These are phyloP conservation scores for Gymnogyps californianus DNA, from an alignment of 2,113 vertebrate genomes.

Conservation along the genomic window DNA sequence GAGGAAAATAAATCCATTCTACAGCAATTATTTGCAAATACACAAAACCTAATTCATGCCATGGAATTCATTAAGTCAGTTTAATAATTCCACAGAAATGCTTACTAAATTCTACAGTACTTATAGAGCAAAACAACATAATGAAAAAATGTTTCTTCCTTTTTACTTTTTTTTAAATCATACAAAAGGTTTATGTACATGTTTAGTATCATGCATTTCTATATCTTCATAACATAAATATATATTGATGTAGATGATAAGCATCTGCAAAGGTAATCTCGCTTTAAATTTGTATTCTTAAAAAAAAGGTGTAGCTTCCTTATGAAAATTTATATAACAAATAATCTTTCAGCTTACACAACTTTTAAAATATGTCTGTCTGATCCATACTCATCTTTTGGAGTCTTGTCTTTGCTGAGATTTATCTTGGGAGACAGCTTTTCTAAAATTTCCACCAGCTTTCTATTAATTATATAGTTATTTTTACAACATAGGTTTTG, in stretches of 20 bases:
- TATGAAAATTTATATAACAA: neutral
- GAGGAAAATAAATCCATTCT: neutral
- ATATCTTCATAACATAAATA: neutral
- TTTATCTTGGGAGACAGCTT: neutral
- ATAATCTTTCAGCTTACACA: neutral
- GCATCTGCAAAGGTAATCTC: neutral
- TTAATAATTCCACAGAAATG: neutral
- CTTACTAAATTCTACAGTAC: neutral
- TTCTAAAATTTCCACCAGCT: neutral
- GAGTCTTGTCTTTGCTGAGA: neutral
- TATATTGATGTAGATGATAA: neutral
- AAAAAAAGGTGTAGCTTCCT: neutral
- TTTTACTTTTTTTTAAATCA: neutral
- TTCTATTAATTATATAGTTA: neutral
- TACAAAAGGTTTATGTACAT: accelerated
- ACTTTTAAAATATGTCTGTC: neutral
- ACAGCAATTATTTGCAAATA: neutral
- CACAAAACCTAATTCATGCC: neutral
- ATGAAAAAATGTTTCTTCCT: neutral
- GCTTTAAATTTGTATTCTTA: neutral
- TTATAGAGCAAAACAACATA: neutral
- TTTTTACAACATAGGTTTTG: neutral
- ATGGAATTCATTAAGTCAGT: neutral
- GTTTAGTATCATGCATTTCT: neutral
- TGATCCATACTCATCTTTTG: neutral